A percentile compares a stretch with the other conserved stretches of the same genome.
These are phyloP conservation scores for Eupeodes corollae DNA, from an alignment of 1,140 invertebrate genomes.

Conservation along the genomic window DNA sequence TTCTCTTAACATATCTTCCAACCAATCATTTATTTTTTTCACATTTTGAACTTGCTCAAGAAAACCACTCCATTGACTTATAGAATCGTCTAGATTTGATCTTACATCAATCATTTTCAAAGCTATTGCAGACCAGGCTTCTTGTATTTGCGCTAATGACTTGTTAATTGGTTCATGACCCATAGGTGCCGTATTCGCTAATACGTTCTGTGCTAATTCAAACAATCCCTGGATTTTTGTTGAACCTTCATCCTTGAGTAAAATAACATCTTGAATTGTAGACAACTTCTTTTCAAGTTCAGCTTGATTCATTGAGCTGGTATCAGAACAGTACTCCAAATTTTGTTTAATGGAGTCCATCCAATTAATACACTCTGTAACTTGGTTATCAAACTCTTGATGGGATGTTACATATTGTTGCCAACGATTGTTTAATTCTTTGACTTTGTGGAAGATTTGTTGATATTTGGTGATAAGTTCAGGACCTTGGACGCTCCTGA, in stretches of 20 bases:
- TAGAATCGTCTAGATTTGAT: constrained; percentile 74
- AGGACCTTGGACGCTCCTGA: constrained; percentile 58
- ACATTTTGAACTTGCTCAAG: constrained; percentile 77
- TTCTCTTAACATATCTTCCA: constrained; percentile 61
- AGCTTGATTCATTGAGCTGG: constrained; percentile 67
- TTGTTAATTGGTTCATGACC: constrained; percentile 82
- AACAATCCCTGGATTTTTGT: constrained; percentile 74
- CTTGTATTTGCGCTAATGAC: constrained; percentile 69
- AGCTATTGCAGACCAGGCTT: constrained; percentile 77
- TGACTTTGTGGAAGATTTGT: constrained; percentile 77
- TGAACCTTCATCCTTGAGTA: constrained; percentile 85
- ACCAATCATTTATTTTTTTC: constrained; percentile 67
- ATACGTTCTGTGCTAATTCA: constrained; percentile 80
- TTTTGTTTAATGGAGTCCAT: constrained; percentile 75
- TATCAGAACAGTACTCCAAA: constrained; percentile 70
- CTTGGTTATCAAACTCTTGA: constrained; percentile 73
- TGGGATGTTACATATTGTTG: constrained; percentile 82
- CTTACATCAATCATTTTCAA: constrained; percentile 84
- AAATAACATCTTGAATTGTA: constrained; percentile 71
- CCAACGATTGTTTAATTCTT: constrained; percentile 82
- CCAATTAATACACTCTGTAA: constrained; percentile 71
- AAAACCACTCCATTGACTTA: constrained; percentile 80
- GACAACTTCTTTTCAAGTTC: constrained; percentile 77
- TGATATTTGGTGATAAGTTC: constrained; percentile 86
- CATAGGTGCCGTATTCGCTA: constrained; percentile 79